Conservation (phyloP, 2,888 invertebrate species). For the Tolmerus cingulatus region DNA sequence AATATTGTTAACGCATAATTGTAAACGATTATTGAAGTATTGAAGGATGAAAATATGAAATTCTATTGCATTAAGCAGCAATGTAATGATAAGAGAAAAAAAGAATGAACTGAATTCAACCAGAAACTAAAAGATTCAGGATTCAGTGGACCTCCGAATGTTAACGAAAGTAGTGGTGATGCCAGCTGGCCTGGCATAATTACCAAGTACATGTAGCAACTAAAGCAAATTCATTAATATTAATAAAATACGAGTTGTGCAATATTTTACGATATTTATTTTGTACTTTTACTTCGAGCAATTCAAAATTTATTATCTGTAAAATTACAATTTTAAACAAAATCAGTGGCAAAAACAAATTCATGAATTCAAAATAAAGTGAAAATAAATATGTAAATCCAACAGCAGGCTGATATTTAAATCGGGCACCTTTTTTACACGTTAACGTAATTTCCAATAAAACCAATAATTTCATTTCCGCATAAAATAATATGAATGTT, state of each 20-base stretch:
- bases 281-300: neutral
- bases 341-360: neutral
- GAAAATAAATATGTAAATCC: neutral
- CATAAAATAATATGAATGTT: neutral
- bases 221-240: neutral
- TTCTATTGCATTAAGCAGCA: neutral
- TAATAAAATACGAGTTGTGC: neutral
- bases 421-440: neutral
- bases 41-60: neutral
- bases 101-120: neutral
- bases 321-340: neutral
- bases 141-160: neutral
- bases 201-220: neutral
- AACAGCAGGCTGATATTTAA: neutral
- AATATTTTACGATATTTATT: neutral
- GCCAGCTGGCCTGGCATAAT: neutral
- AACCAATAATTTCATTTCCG: neutral
- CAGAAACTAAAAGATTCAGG: neutral
- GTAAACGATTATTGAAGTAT: neutral
- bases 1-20: neutral
- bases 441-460: neutral
- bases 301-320: neutral
- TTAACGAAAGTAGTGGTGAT: neutral
- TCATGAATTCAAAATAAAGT: neutral
- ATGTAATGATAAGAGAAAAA: neutral